Conservation (phyloP, 2,113 vertebrate genomes). For the Galemys pyrenaicus region DNA sequence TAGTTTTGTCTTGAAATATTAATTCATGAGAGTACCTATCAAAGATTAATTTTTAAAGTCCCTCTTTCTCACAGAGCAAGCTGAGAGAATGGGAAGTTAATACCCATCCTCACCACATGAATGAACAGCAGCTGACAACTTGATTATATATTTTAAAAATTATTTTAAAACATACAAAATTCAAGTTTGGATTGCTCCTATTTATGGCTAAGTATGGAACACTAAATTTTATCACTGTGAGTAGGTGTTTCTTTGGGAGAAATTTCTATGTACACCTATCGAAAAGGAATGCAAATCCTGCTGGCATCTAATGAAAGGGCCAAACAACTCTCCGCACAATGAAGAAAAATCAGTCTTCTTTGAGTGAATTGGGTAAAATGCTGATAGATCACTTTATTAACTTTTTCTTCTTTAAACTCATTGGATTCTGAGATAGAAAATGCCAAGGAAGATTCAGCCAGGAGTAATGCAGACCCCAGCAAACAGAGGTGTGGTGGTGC, state of each 20-base stretch:
- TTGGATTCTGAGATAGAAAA: neutral
- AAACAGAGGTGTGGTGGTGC: rapidly evolving
- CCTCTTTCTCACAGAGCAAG: neutral
- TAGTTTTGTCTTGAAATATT: no score
- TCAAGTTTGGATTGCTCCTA: neutral
- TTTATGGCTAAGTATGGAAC: neutral
- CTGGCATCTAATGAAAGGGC: neutral
- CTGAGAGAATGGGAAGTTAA: neutral
- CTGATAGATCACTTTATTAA: neutral
- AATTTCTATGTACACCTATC: neutral
- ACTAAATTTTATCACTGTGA: neutral
- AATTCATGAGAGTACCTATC: no score
- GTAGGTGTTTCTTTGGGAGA: neutral
- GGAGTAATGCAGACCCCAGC: neutral
- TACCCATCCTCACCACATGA: neutral
- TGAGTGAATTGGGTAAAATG: neutral
- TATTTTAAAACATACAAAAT: neutral
- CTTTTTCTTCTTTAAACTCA: neutral
- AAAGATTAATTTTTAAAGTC: no score
- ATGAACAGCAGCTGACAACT: neutral
- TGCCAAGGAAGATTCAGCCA: neutral
- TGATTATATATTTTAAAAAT: neutral
- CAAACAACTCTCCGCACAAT: neutral
- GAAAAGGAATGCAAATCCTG: neutral
- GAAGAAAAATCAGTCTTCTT: neutral